phyloP scores from a whole-genome alignment of 2,888 invertebrate genomes.

The Nysson spinosus region DNA sequence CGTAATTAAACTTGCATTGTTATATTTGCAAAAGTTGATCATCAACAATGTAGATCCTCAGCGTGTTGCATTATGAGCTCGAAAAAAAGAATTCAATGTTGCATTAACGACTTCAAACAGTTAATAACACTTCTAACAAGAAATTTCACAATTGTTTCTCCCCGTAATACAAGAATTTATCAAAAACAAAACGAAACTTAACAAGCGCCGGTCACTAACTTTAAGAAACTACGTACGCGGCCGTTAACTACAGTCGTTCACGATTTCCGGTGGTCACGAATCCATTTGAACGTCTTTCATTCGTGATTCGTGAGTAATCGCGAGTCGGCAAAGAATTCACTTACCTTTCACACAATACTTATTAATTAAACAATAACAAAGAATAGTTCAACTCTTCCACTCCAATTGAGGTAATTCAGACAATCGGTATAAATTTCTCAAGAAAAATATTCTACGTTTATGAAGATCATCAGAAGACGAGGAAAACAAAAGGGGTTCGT shows the following conservation, averaged over 20 bases:
- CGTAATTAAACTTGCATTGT: too few relatives aligned
- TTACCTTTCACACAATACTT: background rate
- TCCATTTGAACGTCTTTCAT: constrained; percentile 3
- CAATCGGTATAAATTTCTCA: too few relatives aligned
- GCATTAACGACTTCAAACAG: constrained; percentile 20
- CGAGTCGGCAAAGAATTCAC: constrained; percentile 2
- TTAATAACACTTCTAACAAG: constrained; percentile 23
- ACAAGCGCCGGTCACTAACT: constrained; percentile 23
- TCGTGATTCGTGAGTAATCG: constrained; percentile 20
- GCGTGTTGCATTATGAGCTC: background rate
- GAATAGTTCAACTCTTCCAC: too few relatives aligned
- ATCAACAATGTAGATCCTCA: too few relatives aligned
- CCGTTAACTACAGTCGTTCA: constrained; percentile 16
- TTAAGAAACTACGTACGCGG: constrained; percentile 9
- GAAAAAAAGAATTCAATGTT: constrained; percentile 14
- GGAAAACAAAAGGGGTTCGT: too few relatives aligned
- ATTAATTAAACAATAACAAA: background rate
- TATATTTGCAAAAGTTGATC: too few relatives aligned
- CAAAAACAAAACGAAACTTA: constrained; percentile 20
- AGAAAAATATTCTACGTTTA: too few relatives aligned
- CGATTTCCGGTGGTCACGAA: constrained; percentile 11
- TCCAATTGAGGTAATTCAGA: too few relatives aligned
- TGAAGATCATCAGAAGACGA: too few relatives aligned
- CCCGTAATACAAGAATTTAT: constrained; percentile 13
- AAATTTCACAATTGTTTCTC: constrained; percentile 10